Conservation (phyloP, 2,888 invertebrate species). For the Andrena haemorrhoa region DNA sequence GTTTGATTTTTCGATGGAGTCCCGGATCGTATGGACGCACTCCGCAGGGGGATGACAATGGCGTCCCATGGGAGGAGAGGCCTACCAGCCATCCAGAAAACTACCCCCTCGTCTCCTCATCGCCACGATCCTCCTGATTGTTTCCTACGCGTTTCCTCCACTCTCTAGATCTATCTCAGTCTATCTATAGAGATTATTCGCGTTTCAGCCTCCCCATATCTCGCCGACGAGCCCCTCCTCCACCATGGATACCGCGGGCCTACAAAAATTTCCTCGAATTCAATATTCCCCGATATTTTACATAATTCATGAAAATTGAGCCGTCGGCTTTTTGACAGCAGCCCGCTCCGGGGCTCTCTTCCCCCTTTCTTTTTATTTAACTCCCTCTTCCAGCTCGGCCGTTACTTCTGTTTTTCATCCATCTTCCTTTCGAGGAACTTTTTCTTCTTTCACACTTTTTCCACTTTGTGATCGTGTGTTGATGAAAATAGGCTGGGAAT, state of each 20-base stretch:
- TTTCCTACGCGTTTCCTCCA: slow-evolving; percentile 80
- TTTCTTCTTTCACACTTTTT: not conserved
- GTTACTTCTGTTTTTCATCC: slow-evolving; percentile 7
- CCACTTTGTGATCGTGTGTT: not conserved
- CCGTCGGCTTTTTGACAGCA: slow-evolving; percentile 79
- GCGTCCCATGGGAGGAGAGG: slow-evolving; percentile 81
- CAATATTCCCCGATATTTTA: slow-evolving; percentile 83
- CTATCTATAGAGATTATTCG: slow-evolving; percentile 51
- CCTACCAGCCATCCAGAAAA: slow-evolving; percentile 78
- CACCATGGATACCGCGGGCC: slow-evolving; percentile 85
- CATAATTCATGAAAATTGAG: slow-evolving; percentile 84
- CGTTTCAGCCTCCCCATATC: slow-evolving; percentile 63
- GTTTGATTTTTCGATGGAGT: slow-evolving; percentile 83
- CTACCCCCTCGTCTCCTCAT: slow-evolving; percentile 65
- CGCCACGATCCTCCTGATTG: slow-evolving; percentile 81
- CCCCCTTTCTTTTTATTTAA: slow-evolving; percentile 13
- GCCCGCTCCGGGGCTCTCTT: slow-evolving; percentile 20
- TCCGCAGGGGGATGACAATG: slow-evolving; percentile 83
- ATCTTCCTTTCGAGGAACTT: not conserved
- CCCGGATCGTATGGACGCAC: slow-evolving; percentile 76
- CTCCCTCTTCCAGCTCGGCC: slow-evolving; percentile 7
- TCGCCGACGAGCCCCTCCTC: slow-evolving; percentile 41
- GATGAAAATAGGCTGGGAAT: not conserved
- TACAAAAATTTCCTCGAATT: slow-evolving; percentile 81
- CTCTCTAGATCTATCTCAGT: slow-evolving; percentile 60